A percentile compares a stretch with the other conserved stretches of the same genome.
Evolutionary conservation across 2,797 vertebrate genomes (phyloP).

Genomic region (Silurus lanzhouensis): DNA sequence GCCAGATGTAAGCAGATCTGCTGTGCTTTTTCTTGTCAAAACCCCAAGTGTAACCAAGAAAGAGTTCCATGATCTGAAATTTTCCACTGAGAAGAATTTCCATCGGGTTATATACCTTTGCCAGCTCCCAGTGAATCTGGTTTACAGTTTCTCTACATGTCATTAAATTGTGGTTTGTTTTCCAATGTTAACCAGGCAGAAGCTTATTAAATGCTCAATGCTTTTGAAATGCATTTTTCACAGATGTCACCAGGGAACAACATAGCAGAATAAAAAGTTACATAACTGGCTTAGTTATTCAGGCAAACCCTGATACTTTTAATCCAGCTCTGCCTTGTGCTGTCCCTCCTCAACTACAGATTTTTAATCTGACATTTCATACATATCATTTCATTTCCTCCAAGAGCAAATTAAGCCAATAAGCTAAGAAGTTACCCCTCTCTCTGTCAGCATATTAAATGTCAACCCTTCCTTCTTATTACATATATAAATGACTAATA

Average conservation of each 20-base stretch:
- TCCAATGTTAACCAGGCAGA: slow-evolving; percentile 18
- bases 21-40: slow-evolving; percentile 25
- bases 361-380: slow-evolving; percentile 27
- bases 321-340: slow-evolving; percentile 5
- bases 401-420: slow-evolving; percentile 2
- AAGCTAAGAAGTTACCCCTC: neutral
- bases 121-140: slow-evolving; percentile 12
- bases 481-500: slow-evolving; percentile 20
- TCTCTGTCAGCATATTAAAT: slow-evolving; percentile 28
- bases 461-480: slow-evolving; percentile 35
- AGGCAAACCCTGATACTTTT: neutral
- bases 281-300: slow-evolving; percentile 10
- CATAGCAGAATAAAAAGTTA: slow-evolving; percentile 22
- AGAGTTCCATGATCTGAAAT: neutral
- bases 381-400: neutral
- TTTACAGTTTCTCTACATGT: neutral
- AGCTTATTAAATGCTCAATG: slow-evolving; percentile 11
- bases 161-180: neutral
- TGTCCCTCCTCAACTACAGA: slow-evolving; percentile 9
- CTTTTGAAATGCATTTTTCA: neutral
- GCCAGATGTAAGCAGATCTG: slow-evolving; percentile 28
- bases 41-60: slow-evolving; percentile 27
- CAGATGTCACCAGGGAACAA: slow-evolving; percentile 6
- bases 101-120: slow-evolving; percentile 1
- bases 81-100: slow-evolving; percentile 39